These are phyloP conservation scores for Callinectes sapidus DNA, from an alignment of 2,888 invertebrate species.

Conservation along the genomic window DNA sequence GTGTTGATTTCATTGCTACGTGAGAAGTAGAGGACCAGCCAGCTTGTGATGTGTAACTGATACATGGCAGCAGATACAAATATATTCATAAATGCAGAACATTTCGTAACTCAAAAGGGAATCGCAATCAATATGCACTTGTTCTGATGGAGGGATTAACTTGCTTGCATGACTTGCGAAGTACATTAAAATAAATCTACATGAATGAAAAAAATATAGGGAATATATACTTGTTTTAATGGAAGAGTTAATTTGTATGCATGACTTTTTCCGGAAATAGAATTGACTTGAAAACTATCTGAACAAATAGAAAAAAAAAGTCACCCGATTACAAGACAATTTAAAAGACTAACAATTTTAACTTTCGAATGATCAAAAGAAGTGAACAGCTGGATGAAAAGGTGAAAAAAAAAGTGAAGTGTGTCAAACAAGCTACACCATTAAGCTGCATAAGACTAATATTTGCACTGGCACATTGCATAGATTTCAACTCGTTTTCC, in stretches of 20 bases:
- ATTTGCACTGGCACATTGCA: neutral
- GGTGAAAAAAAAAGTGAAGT: neutral
- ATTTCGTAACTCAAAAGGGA: neutral
- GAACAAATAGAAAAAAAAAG: too few relatives aligned
- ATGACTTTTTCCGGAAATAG: neutral
- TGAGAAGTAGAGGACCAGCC: neutral
- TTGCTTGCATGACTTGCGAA: too few relatives aligned
- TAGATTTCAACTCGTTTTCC: neutral
- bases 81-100: neutral
- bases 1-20: neutral
- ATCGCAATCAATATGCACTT: neutral
- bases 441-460: neutral
- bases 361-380: neutral
- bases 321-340: too few relatives aligned
- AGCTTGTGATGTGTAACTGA: neutral
- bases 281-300: neutral
- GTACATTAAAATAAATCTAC: too few relatives aligned
- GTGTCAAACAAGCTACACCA: neutral
- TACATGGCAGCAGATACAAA: neutral
- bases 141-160: neutral
- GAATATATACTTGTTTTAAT: neutral
- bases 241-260: neutral
- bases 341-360: neutral
- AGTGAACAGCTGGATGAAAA: neutral
- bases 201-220: neutral